These are phyloP conservation scores for Pilophorus perplexus DNA, from an alignment of 2,888 invertebrate genomes.

Conservation along the genomic window DNA sequence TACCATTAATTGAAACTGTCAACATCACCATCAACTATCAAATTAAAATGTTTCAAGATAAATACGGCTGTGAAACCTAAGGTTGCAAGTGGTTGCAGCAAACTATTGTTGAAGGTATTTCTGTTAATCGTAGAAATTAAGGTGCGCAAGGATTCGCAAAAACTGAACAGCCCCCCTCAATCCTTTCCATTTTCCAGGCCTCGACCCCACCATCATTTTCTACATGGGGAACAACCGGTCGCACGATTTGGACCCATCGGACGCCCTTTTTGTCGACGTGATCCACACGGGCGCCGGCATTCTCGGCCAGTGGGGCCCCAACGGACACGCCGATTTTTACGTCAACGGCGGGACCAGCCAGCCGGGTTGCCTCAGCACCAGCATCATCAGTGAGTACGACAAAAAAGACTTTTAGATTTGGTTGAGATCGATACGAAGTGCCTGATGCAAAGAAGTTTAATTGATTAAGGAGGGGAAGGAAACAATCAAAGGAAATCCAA, in stretches of 20 bases:
- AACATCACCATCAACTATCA: no score
- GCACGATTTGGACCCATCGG: slow-evolving; percentile 72
- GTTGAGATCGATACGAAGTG: no score
- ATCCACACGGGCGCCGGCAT: slow-evolving; percentile 85
- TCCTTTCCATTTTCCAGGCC: slow-evolving; percentile 56
- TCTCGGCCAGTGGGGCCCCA: slow-evolving; percentile 84
- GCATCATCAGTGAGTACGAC: slow-evolving; percentile 72
- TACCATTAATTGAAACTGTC: no score
- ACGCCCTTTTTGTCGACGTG: slow-evolving; percentile 80
- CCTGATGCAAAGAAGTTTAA: background rate
- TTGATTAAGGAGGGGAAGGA: background rate
- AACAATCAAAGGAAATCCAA: no score
- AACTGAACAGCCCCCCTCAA: no score
- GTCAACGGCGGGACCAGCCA: slow-evolving; percentile 86
- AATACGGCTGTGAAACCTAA: no score
- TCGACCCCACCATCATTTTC: slow-evolving; percentile 83
- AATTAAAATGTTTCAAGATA: no score
- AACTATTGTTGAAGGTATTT: no score
- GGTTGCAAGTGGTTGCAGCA: no score
- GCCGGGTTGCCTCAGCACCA: slow-evolving; percentile 79
- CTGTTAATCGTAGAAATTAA: no score
- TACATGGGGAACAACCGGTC: slow-evolving; percentile 80
- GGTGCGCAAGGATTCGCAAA: no score
- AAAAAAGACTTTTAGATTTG: no score
- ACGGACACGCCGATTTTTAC: slow-evolving; percentile 84